A percentile compares a stretch with the other conserved stretches of the same genome.
These are phyloP conservation scores for Bradysia coprophila DNA, from an alignment of 1,140 invertebrate genomes.

Conservation along the genomic window DNA sequence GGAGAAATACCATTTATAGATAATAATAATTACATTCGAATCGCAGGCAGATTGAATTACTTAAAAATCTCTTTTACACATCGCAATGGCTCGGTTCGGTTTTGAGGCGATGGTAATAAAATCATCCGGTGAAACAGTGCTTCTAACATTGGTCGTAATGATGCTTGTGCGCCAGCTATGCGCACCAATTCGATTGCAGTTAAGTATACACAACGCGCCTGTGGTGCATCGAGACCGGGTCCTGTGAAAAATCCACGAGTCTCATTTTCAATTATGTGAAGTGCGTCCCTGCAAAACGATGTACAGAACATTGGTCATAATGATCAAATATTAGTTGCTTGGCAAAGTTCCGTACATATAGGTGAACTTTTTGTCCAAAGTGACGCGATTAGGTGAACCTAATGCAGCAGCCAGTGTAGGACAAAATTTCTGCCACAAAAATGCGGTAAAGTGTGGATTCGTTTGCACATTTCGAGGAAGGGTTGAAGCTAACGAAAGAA, in stretches of 20 bases:
- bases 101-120: constrained; percentile 63
- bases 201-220: constrained; percentile 21
- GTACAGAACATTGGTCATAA: neutral
- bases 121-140: constrained; percentile 84
- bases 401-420: constrained; percentile 72
- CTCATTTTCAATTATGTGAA: constrained; percentile 24
- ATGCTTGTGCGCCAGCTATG: constrained; percentile 64
- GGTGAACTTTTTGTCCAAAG: constrained; percentile 23
- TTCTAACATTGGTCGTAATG: constrained; percentile 71
- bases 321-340: neutral
- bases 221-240: constrained; percentile 19
- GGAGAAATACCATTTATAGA: too few species aligned
- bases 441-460: constrained; percentile 67
- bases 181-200: constrained; percentile 65
- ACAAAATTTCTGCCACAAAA: constrained; percentile 82
- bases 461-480: constrained; percentile 61
- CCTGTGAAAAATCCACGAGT: constrained; percentile 22
- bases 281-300: constrained; percentile 13
- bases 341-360: too few species aligned
- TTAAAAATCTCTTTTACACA: constrained; percentile 55
- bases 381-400: constrained; percentile 43
- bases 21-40: too few species aligned
- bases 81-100: constrained; percentile 66
- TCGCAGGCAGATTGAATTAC: too few species aligned
- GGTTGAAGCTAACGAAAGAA: constrained; percentile 66